These are phyloP conservation scores for Scopus umbretta DNA, from an alignment of 2,113 vertebrate species.

Conservation along the genomic window DNA sequence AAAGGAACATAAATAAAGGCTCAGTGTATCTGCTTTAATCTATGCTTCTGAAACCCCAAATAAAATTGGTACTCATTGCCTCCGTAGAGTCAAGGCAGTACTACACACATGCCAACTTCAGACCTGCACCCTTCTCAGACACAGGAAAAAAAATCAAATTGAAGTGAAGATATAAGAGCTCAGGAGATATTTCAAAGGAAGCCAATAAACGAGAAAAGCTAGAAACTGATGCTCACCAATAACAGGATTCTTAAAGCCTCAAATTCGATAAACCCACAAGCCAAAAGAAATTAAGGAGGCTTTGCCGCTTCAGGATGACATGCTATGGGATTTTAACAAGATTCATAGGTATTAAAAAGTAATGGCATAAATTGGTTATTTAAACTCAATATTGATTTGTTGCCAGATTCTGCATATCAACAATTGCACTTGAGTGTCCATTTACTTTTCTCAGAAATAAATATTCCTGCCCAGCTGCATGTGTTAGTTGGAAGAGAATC, in stretches of 20 bases:
- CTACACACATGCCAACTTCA: not conserved
- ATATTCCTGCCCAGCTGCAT: slow-evolving; percentile 33
- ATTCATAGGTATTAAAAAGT: slow-evolving; percentile 36
- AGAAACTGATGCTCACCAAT: not conserved
- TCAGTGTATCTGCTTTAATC: not conserved
- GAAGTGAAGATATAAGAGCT: not conserved
- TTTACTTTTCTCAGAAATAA: slow-evolving; percentile 59
- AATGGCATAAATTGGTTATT: slow-evolving; percentile 17
- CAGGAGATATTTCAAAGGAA: not conserved
- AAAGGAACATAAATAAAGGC: not conserved
- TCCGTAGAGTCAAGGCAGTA: not conserved
- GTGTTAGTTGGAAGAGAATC: slow-evolving; percentile 14
- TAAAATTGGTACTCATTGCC: not conserved
- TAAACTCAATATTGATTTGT: slow-evolving; percentile 54
- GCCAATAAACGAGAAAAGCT: slow-evolving; percentile 7
- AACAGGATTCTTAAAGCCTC: slow-evolving; percentile 34
- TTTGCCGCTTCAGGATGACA: not conserved
- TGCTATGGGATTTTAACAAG: slow-evolving; percentile 10
- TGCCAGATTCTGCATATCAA: slow-evolving; percentile 47
- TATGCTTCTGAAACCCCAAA: not conserved
- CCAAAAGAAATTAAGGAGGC: slow-evolving; percentile 28
- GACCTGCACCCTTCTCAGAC: not conserved
- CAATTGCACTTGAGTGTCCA: slow-evolving; percentile 2
- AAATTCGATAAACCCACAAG: slow-evolving; percentile 29
- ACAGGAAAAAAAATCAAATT: not conserved